Conservation (phyloP, 2,888 invertebrate genomes). For the Cremastobaeus sp. region DNA sequence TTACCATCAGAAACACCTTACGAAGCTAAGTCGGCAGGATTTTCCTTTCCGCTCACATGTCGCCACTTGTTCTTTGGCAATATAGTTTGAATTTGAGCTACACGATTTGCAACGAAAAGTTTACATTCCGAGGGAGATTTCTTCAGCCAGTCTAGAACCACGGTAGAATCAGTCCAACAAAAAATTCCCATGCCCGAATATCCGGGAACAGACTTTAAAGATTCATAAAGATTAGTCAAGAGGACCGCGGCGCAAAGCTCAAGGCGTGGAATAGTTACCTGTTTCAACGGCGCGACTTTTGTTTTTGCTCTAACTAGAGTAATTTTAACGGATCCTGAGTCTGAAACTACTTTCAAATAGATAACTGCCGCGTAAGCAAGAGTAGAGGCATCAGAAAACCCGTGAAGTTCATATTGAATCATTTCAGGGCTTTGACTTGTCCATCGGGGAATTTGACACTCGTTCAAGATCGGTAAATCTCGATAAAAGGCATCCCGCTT, state of each 20-base stretch:
- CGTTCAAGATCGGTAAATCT: not conserved
- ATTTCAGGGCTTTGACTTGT: no score
- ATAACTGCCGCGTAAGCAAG: constrained; percentile 37
- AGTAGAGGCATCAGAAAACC: no score
- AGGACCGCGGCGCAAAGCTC: not conserved
- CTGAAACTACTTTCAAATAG: not conserved
- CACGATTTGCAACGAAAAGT: constrained; percentile 49
- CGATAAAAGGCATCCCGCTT: not conserved
- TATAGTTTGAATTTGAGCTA: constrained; percentile 32
- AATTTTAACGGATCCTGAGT: not conserved
- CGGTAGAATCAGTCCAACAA: constrained; percentile 53
- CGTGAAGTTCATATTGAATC: no score
- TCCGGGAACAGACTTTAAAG: not conserved
- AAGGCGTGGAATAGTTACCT: not conserved
- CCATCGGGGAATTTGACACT: no score
- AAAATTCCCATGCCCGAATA: not conserved
- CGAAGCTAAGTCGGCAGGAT: constrained; percentile 54
- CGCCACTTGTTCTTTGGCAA: constrained; percentile 19
- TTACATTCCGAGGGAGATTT: constrained; percentile 27
- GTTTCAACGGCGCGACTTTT: constrained; percentile 1
- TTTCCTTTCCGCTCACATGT: constrained; percentile 44
- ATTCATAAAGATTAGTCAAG: not conserved
- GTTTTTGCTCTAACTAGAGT: not conserved
- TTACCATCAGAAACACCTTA: constrained; percentile 26
- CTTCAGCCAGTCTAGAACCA: constrained; percentile 30